Percentiles rank a stretch among this genome's conserved stretches.
These are phyloP conservation scores for Aplysia californica DNA, from an alignment of 1,140 invertebrate species.

Conservation along the genomic window DNA sequence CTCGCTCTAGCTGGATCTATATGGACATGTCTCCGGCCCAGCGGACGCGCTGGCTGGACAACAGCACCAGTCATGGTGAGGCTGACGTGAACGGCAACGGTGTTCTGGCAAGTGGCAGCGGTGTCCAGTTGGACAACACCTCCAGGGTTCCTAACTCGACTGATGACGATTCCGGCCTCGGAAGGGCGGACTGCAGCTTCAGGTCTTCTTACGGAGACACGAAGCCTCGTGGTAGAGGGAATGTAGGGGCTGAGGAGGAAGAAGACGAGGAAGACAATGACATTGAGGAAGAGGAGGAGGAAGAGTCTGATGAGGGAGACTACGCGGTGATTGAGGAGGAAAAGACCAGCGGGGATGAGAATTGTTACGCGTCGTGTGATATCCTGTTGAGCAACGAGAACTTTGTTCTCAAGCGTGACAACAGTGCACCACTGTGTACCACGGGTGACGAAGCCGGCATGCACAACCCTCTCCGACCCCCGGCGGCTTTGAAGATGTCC, in stretches of 20 bases:
- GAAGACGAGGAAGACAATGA: background rate
- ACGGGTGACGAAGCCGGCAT: background rate
- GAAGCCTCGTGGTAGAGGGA: background rate
- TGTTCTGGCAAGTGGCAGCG: no score
- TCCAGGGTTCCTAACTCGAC: no score
- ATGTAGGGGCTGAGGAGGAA: background rate
- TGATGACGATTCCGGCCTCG: no score
- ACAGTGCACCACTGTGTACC: background rate
- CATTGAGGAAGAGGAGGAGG: no score
- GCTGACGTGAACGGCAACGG: no score
- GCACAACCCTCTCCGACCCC: background rate
- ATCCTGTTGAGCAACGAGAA: slow-evolving; percentile 3
- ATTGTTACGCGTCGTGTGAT: background rate
- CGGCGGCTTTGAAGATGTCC: no score
- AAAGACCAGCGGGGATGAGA: slow-evolving; percentile 1
- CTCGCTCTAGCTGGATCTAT: slow-evolving; percentile 44
- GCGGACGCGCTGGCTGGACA: background rate
- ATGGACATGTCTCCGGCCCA: slow-evolving; percentile 34
- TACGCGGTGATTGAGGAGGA: background rate
- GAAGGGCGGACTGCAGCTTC: background rate
- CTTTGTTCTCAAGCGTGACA: slow-evolving; percentile 2
- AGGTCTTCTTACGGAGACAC: background rate
- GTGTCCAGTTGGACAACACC: no score
- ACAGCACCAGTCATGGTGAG: slow-evolving; percentile 3
- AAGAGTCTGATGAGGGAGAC: background rate